Conservation (phyloP, 2,888 invertebrate species). For the Empis livida region DNA sequence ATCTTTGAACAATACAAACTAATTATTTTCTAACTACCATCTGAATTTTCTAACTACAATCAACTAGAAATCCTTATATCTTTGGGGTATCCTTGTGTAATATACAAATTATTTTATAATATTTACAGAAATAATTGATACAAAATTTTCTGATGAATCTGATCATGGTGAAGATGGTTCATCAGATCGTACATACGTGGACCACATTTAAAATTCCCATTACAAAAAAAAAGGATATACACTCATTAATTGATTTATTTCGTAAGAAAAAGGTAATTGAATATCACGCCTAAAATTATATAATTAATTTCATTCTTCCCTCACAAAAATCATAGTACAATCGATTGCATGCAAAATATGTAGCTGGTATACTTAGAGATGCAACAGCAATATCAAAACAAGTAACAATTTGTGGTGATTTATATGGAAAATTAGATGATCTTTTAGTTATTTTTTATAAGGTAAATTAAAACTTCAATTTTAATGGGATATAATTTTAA, state of each 20-base stretch:
- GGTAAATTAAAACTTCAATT: conserved; percentile 40
- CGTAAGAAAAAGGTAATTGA: conserved; percentile 66
- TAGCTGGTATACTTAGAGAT: conserved; percentile 70
- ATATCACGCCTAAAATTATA: no score
- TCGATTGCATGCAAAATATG: conserved; percentile 73
- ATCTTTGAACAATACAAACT: no score
- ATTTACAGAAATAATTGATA: conserved; percentile 19
- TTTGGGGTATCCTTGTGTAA: no score
- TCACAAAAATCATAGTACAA: conserved; percentile 55
- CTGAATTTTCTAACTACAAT: no score
- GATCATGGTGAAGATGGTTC: conserved; percentile 45
- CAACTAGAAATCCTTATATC: no score
- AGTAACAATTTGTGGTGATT: conserved; percentile 84
- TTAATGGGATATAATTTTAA: no score
- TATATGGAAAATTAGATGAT: conserved; percentile 90
- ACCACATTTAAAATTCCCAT: conserved; percentile 66
- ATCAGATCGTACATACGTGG: conserved; percentile 59
- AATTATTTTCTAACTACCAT: no score
- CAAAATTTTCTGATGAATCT: conserved; percentile 45
- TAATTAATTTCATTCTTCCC: no score
- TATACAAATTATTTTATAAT: no score
- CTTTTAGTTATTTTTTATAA: conserved; percentile 85
- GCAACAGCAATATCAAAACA: conserved; percentile 80
- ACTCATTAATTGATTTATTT: conserved; percentile 73
- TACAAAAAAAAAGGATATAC: conserved; percentile 67